phyloP scores from a whole-genome alignment of 1,140 invertebrate genomes.

The Mylabris phalerata region DNA sequence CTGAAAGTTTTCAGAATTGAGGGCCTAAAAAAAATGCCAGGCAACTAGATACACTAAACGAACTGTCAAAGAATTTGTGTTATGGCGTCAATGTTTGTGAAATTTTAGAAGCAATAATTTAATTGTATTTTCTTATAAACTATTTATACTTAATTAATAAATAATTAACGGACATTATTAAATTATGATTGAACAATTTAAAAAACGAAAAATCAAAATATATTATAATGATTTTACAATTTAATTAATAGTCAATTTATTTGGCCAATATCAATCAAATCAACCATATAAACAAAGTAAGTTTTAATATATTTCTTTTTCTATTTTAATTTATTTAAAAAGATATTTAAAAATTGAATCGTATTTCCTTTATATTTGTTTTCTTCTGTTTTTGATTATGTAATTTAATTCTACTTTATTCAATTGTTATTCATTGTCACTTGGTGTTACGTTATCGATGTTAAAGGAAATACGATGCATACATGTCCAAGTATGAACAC shows the following conservation, averaged over 20 bases:
- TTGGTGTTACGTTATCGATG: no score
- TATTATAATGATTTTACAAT: constrained; percentile 22
- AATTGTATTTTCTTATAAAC: background rate
- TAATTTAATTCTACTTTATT: no score
- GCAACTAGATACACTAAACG: background rate
- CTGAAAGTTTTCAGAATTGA: no score
- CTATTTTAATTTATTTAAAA: background rate
- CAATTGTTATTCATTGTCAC: no score
- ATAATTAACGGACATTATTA: background rate
- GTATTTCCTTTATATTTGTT: background rate
- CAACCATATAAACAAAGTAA: constrained; percentile 27
- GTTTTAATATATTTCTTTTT: constrained; percentile 3
- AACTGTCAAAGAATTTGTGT: constrained; percentile 8
- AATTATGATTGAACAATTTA: constrained; percentile 15
- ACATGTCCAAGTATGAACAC: no score
- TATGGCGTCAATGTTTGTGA: constrained; percentile 11
- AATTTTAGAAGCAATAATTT: constrained; percentile 3
- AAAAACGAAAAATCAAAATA: constrained; percentile 28
- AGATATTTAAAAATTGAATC: background rate
- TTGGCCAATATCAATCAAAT: background rate
- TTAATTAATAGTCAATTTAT: constrained; percentile 18
- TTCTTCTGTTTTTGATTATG: no score
- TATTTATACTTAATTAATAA: background rate
- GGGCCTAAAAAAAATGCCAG: no score
- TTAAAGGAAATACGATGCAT: no score